phyloP scores from a whole-genome alignment of 2,888 invertebrate species.

The Odontocolon sp. region DNA sequence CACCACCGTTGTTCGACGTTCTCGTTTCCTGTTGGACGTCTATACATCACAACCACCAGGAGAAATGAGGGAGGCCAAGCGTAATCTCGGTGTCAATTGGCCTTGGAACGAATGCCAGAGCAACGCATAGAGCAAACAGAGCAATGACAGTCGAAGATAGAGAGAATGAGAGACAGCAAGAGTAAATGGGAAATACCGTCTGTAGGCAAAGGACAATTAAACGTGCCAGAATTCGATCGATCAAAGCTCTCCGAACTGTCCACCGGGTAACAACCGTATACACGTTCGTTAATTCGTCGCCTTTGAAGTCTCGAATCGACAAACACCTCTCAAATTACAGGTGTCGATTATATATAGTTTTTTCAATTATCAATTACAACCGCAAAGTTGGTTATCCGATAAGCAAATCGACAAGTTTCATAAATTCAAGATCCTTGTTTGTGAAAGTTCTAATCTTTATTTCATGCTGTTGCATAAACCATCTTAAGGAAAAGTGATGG shows the following conservation, averaged over 20 bases:
- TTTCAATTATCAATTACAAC: too few species aligned
- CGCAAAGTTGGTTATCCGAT: too few species aligned
- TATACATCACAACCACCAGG: conserved; percentile 37
- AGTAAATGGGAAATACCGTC: conserved; percentile 26
- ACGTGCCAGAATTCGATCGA: conserved; percentile 55
- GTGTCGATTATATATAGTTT: background rate
- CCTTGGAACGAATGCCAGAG: conserved; percentile 54
- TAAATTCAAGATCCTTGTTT: too few species aligned
- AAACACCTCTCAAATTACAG: background rate
- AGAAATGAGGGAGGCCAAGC: conserved; percentile 54
- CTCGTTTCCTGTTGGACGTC: conserved; percentile 55
- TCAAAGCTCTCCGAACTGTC: conserved; percentile 44
- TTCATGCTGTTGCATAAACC: too few species aligned
- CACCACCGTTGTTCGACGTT: conserved; percentile 55
- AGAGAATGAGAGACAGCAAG: conserved; percentile 37
- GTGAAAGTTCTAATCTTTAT: too few species aligned
- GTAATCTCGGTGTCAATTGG: conserved; percentile 60
- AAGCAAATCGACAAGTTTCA: too few species aligned
- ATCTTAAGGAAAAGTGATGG: too few species aligned
- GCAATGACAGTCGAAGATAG: conserved; percentile 24
- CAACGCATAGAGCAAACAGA: conserved; percentile 29
- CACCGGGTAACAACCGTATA: conserved; percentile 9
- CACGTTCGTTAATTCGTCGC: conserved; percentile 34
- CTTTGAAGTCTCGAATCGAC: conserved; percentile 21
- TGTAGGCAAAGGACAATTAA: conserved; percentile 56